Percentiles rank a stretch among this genome's conserved stretches.
Evolutionary conservation across 2,797 vertebrate species (phyloP).

Genomic region (Betta splendens): DNA sequence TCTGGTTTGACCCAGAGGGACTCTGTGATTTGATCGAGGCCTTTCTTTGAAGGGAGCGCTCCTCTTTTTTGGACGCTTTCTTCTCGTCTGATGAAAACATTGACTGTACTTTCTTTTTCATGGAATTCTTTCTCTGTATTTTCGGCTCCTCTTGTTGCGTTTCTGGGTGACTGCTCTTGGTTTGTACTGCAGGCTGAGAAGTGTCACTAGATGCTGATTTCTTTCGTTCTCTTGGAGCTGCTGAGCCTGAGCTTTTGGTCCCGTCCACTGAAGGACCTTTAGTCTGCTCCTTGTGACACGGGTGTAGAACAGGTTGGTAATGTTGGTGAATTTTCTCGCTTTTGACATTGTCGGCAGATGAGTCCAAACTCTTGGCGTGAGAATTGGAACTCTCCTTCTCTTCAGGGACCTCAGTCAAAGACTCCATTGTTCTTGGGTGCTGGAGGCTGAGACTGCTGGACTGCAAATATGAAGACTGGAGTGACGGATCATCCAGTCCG

Average conservation of each 20-base stretch:
- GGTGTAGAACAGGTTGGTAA: neutral
- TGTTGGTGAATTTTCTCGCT: slow-evolving; percentile 11
- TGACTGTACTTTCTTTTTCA: slow-evolving; percentile 43
- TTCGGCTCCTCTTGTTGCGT: slow-evolving; percentile 24
- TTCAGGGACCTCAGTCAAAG: slow-evolving; percentile 87
- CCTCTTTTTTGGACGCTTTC: slow-evolving; percentile 58
- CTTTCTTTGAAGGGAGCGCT: slow-evolving; percentile 52
- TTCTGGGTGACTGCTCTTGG: slow-evolving; percentile 12
- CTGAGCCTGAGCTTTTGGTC: slow-evolving; percentile 3
- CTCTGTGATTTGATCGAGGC: slow-evolving; percentile 27
- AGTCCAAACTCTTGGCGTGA: slow-evolving; percentile 23
- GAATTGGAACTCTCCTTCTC: slow-evolving; percentile 80
- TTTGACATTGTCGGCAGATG: slow-evolving; percentile 1
- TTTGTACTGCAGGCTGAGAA: slow-evolving; percentile 12
- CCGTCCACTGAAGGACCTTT: neutral
- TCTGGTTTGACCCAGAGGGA: slow-evolving; percentile 20
- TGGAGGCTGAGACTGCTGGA: slow-evolving; percentile 82
- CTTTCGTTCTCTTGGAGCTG: slow-evolving; percentile 23
- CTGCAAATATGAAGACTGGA: slow-evolving; percentile 75
- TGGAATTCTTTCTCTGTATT: slow-evolving; percentile 57
- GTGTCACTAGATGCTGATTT: slow-evolving; percentile 11
- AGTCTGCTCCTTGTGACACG: neutral
- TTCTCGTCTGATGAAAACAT: slow-evolving; percentile 48
- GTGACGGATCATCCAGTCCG: slow-evolving; percentile 69
- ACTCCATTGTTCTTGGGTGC: slow-evolving; percentile 84